These are phyloP conservation scores for Morus bassanus DNA, from an alignment of 2,797 vertebrate genomes.

Conservation along the genomic window DNA sequence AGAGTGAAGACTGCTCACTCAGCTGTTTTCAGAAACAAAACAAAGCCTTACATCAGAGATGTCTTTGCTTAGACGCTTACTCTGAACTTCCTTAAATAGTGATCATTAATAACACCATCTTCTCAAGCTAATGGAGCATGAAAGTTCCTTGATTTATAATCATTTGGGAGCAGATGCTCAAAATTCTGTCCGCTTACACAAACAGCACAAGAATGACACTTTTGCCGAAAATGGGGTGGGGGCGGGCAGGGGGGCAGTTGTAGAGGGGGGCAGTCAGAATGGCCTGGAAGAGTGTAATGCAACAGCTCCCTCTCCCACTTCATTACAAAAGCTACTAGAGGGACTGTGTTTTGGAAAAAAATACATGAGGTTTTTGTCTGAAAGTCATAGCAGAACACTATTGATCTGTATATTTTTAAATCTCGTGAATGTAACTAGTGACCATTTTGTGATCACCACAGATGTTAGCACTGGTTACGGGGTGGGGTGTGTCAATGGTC, in stretches of 20 bases:
- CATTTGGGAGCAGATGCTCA: background rate
- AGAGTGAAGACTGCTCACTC: background rate
- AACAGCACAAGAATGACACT: background rate
- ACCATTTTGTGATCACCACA: background rate
- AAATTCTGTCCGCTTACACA: conserved; percentile 22
- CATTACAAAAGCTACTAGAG: background rate
- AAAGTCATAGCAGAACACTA: background rate
- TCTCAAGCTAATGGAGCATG: conserved; percentile 31
- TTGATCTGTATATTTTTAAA: background rate
- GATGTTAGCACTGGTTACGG: background rate
- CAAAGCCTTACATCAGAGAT: conserved; percentile 47
- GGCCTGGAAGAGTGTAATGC: background rate
- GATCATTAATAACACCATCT: conserved; percentile 21
- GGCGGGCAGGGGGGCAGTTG: background rate
- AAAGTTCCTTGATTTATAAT: conserved; percentile 56
- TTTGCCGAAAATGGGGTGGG: background rate
- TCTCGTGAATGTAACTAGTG: background rate
- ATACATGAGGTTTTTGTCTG: background rate
- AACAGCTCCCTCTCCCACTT: background rate
- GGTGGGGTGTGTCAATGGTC: background rate
- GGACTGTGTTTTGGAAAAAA: background rate
- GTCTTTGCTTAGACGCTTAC: background rate
- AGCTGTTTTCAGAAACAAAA: conserved; percentile 38
- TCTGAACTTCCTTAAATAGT: conserved; percentile 3
- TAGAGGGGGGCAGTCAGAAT: background rate